Percentiles rank a stretch among this genome's conserved stretches.
Conservation (phyloP, 1,140 invertebrate species). For the Scaptomyza montana region DNA sequence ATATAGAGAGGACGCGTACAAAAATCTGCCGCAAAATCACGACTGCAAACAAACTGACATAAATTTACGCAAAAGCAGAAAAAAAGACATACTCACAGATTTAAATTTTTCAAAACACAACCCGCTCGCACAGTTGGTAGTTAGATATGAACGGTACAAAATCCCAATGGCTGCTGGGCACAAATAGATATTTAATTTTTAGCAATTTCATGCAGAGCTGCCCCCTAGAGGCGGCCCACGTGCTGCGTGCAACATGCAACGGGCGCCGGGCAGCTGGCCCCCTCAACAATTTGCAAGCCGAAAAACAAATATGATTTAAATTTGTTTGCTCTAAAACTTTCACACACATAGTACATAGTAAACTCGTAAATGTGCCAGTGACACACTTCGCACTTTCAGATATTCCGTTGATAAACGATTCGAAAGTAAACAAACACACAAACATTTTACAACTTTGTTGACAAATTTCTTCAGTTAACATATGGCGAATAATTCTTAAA, state of each 20-base stretch:
- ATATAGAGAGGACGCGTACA: conserved; percentile 39
- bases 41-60: conserved; percentile 67
- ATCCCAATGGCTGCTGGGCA: conserved; percentile 42
- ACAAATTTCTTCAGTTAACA: background rate
- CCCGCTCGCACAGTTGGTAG: background rate
- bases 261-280: conserved; percentile 33
- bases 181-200: conserved; percentile 81
- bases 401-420: conserved; percentile 13
- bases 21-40: conserved; percentile 58
- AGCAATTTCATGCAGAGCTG: conserved; percentile 52
- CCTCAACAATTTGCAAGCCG: conserved; percentile 43
- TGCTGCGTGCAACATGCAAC: conserved; percentile 26
- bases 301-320: conserved; percentile 68
- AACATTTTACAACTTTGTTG: conserved; percentile 15
- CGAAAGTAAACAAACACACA: conserved; percentile 21
- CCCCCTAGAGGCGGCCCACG: conserved; percentile 19
- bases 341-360: background rate
- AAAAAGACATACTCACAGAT: conserved; percentile 3
- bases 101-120: conserved; percentile 49
- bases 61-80: conserved; percentile 53
- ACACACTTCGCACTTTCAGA: conserved; percentile 30
- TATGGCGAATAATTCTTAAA: background rate
- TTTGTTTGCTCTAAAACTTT: conserved; percentile 47
- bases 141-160: conserved; percentile 17
- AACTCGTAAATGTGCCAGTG: conserved; percentile 47